Conservation (phyloP, 2,113 vertebrate species). For the Notothenia coriiceps region DNA sequence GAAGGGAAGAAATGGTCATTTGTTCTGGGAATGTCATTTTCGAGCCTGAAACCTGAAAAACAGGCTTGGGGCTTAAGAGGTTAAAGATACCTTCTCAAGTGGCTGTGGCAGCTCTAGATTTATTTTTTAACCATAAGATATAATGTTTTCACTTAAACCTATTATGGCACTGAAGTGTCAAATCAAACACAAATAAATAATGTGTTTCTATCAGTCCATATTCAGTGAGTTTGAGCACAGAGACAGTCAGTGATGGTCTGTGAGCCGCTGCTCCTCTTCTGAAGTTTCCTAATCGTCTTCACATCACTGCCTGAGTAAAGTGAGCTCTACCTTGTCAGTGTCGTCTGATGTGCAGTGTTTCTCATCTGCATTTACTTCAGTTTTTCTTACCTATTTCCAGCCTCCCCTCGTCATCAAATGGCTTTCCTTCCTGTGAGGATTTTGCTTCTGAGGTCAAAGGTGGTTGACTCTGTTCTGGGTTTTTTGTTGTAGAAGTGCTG, state of each 20-base stretch:
- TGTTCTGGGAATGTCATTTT: too few relatives aligned
- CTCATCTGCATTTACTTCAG: constrained; percentile 1
- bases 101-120: not conserved
- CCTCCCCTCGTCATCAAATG: not conserved
- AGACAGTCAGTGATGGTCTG: too few relatives aligned
- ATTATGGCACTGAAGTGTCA: not conserved
- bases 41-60: too few relatives aligned
- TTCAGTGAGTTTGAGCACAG: too few relatives aligned
- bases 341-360: constrained; percentile 15
- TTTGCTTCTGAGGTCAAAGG: constrained; percentile 5
- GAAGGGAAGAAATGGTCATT: too few relatives aligned
- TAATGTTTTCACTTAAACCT: too few relatives aligned
- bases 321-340: constrained; percentile 10
- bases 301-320: constrained; percentile 20
- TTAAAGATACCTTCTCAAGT: not conserved
- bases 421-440: not conserved
- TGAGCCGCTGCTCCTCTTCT: not conserved
- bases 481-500: not conserved
- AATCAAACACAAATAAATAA: not conserved
- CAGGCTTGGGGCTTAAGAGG: too few relatives aligned
- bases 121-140: not conserved
- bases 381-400: not conserved
- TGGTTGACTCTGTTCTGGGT: not conserved
- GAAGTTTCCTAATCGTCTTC: not conserved
- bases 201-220: not conserved